phyloP scores from a whole-genome alignment of 2,888 invertebrate genomes.

The Ptychoptera contaminata region DNA sequence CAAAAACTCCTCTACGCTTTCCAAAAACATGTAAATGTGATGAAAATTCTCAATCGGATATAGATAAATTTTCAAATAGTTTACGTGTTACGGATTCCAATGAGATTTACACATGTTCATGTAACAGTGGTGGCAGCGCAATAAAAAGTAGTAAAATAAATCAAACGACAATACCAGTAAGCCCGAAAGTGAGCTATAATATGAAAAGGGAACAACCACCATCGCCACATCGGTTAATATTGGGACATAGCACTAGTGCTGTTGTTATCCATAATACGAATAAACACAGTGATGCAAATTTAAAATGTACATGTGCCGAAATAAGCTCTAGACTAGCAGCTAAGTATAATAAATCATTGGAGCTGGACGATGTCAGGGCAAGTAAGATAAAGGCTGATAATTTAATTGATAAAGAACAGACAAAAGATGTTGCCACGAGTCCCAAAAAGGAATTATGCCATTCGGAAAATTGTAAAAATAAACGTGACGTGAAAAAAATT shows the following conservation, averaged over 20 bases:
- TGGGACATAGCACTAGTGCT: conserved; percentile 1
- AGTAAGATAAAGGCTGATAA: neutral
- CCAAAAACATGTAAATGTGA: no score
- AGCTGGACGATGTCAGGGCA: no score
- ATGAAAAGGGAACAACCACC: neutral
- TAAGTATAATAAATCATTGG: no score
- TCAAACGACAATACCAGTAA: neutral
- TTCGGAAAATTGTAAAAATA: neutral
- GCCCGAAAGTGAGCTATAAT: neutral
- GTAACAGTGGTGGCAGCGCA: neutral
- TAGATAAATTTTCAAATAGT: no score
- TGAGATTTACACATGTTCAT: neutral
- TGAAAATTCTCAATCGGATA: no score
- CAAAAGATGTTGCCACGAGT: neutral
- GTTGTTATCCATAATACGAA: neutral
- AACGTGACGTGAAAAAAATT: neutral
- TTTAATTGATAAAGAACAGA: neutral
- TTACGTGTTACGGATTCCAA: no score
- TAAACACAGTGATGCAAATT: neutral
- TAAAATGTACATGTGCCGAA: conserved; percentile 2
- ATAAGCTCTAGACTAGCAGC: neutral
- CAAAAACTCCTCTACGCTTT: conserved; percentile 8
- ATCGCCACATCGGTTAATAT: conserved; percentile 1
- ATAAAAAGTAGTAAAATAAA: neutral
- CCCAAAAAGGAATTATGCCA: neutral